Percentiles rank a stretch among this genome's conserved stretches.
These are phyloP conservation scores for Erpobdella octoculata DNA, from an alignment of 2,888 invertebrate species.

Conservation along the genomic window DNA sequence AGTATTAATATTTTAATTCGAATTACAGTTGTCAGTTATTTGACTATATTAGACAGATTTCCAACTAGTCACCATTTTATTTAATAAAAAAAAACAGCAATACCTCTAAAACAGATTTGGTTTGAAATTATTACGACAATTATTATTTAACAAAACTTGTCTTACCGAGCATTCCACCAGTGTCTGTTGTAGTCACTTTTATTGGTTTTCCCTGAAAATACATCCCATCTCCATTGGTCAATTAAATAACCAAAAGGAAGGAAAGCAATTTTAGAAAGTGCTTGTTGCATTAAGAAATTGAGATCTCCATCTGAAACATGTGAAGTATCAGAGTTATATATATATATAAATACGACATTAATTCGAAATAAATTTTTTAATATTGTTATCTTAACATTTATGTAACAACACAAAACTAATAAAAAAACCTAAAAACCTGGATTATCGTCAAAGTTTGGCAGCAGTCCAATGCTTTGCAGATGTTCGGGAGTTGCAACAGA, in stretches of 20 bases:
- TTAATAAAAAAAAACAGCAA: no score
- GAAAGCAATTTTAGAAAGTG: constrained; percentile 29
- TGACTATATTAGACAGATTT: no score
- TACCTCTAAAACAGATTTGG: no score
- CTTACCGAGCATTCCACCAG: constrained; percentile 32
- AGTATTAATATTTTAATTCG: background rate
- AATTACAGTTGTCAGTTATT: no score
- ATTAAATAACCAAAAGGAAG: constrained; percentile 33
- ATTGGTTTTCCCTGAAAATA: constrained; percentile 16
- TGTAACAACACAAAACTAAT: background rate
- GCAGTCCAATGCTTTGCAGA: constrained; percentile 34
- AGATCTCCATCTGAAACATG: constrained; percentile 27
- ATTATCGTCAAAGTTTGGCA: constrained; percentile 28
- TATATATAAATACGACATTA: background rate
- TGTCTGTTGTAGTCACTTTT: constrained; percentile 20
- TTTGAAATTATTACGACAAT: background rate
- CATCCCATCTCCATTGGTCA: constrained; percentile 33
- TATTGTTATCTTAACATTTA: background rate
- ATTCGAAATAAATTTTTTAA: background rate
- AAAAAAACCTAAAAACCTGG: constrained; percentile 26
- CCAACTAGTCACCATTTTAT: no score
- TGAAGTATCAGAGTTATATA: background rate
- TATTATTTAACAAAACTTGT: background rate
- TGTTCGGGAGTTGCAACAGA: constrained; percentile 38
- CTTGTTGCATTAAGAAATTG: constrained; percentile 31